Evolutionary conservation across 2,113 vertebrate species (phyloP), one percentile per base, ranked within the genome.

Genomic region (Pluvianellus socialis): DNA sequence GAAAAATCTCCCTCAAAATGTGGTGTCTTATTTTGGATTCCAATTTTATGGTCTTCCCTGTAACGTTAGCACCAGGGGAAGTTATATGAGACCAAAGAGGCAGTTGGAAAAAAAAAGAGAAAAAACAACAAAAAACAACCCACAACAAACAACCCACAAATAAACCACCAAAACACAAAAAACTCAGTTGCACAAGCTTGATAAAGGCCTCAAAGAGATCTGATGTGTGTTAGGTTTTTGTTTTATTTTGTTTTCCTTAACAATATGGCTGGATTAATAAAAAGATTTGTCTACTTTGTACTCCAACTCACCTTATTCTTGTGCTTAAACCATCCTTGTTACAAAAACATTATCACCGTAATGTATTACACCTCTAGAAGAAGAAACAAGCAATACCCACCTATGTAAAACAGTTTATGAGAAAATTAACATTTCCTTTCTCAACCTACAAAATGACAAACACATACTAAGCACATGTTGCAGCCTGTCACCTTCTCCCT

Each of bases 81-180:
- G 2, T 33, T 68, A 15, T 44, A 11, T 38, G 50, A 72, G 15
- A 49, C 3, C 27, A 79, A 44, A 59, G 56, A 40, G 44, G 9
- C 44, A 72, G 6, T 26, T 90, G 49, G 32, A 4, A 55, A 59
- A 44, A 33, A 66, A 12, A 38, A 38, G 9, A 38, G 9, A 38
- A 38, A 38, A 7, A 38, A 38, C 7, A 38, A 7, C 38, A 38
- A 38, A 38, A 38, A 38, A 38, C 38, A 38, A 38, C 38, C 38
- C 38, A 38, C 7, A 38, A 38, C 38, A 38, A 38, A 38, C 38
- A 38, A 0, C 0, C 22, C 6, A 20, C 4, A 59, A 79, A 47
- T 6, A 4, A 66, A 47, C 3, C 4, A 75, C 22, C 15, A 59
- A 79, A 81, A 15, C 6, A 6, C 6, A 30, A 40, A 56, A 62